Percentiles rank a stretch among this genome's conserved stretches.
phyloP scores from a whole-genome alignment of 2,113 vertebrate species.

The Trematocara stigmaticum region DNA sequence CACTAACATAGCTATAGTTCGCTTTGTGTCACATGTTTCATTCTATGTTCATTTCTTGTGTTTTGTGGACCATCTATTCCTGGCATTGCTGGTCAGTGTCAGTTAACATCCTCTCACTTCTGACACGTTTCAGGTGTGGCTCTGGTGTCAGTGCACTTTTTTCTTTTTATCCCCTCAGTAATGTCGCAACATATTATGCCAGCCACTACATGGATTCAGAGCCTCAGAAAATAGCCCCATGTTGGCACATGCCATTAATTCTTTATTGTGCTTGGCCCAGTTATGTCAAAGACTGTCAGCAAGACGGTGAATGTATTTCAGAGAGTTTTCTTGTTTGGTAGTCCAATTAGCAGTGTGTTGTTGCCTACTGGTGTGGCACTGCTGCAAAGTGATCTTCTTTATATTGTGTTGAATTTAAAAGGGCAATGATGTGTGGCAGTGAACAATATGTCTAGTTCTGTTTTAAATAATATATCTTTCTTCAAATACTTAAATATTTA shows the following conservation, averaged over 20 bases:
- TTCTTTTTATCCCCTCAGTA: not conserved
- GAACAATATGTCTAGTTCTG: not conserved
- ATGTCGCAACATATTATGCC: not conserved
- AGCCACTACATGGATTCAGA: not conserved
- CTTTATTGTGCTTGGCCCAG: constrained; percentile 47
- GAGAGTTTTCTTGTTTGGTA: not conserved
- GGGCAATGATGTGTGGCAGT: not conserved
- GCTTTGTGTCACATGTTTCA: not conserved
- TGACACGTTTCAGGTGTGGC: constrained; percentile 9
- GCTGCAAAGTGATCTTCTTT: not conserved
- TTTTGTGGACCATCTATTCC: not conserved
- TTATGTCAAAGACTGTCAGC: constrained; percentile 37
- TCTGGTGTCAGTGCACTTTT: not conserved
- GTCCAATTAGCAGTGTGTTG: constrained; percentile 5
- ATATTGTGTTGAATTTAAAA: not conserved
- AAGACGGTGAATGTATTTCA: constrained; percentile 16
- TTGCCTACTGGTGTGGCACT: not conserved
- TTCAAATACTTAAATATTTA: constrained; percentile 13
- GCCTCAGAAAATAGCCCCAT: not conserved
- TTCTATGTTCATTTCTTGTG: not conserved
- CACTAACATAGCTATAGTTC: not conserved
- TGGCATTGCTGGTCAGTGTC: not conserved
- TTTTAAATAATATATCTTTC: constrained; percentile 8
- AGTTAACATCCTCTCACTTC: constrained; percentile 1
- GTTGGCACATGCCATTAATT: constrained; percentile 36